A percentile compares a stretch with the other conserved stretches of the same genome.
Conservation (phyloP, 2,113 vertebrate genomes). For the Amazona guildingii region DNA sequence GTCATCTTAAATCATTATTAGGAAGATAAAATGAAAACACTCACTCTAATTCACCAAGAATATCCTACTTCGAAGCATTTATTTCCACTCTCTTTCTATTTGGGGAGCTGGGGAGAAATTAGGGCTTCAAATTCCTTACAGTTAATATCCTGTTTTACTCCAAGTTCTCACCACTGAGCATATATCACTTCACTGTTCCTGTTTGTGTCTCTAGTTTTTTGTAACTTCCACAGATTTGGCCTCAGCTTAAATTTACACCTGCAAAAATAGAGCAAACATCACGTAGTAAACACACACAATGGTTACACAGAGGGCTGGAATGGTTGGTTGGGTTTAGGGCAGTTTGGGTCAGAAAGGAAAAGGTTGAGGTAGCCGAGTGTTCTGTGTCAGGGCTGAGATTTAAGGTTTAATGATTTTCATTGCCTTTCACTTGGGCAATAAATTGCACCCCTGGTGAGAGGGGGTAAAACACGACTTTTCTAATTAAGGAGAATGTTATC, state of each 20-base stretch:
- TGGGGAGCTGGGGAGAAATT: constrained; percentile 45
- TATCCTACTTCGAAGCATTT: constrained; percentile 26
- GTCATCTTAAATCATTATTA: constrained; percentile 44
- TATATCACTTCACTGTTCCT: background rate
- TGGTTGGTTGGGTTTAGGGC: background rate
- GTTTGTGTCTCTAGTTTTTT: background rate
- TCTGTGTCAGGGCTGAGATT: background rate
- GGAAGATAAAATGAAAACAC: constrained; percentile 47
- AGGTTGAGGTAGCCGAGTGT: background rate
- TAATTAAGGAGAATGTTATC: constrained; percentile 29
- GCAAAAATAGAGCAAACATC: background rate
- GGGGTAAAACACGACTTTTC: background rate
- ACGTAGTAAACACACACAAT: background rate
- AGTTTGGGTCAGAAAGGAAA: background rate
- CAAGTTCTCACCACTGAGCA: background rate
- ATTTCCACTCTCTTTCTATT: constrained; percentile 29
- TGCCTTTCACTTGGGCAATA: constrained; percentile 12
- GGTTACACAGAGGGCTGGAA: background rate
- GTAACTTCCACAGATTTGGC: background rate
- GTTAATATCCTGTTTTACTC: constrained; percentile 23
- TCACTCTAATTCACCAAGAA: constrained; percentile 38
- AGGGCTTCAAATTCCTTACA: constrained; percentile 28
- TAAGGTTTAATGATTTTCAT: constrained; percentile 22
- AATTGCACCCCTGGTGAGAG: constrained; percentile 28
- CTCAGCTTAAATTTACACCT: constrained; percentile 17